Base-by-base conservation (phyloP, 2,113 vertebrate genomes). In the Pteruthius melanotis region DNA sequence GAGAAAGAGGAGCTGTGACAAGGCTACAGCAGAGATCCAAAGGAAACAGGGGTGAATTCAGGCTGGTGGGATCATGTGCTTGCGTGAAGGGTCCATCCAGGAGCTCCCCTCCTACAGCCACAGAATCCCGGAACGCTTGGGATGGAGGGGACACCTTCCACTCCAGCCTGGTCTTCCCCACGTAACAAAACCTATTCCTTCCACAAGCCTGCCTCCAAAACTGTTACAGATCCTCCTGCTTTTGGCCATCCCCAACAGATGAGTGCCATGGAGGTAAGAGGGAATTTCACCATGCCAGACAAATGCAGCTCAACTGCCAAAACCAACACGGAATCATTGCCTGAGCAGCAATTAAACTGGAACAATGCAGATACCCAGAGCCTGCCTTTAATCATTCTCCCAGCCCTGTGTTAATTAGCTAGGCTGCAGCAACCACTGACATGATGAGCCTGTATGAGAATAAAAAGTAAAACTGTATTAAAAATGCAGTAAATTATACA, bases 401-500 rank as follows among this genome's bases (percentile, higher is more conserved):
- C 69, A 93, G 23, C 42, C 45, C 56, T 2, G 50, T 72, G 80
- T 68, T 95, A 94, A 96, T 96, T 86, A 93, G 90, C 77, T 35
- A 76, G 85, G 74, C 96, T 85, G 85, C 63, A 81, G 87, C 20
- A 76, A 70, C 59, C 35, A 30, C 60, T 83, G 90, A 44, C 71
- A 81, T 23, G 37, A 94, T 6, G 30, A 89, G 70, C 42, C 42
- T 59, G 4, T 7, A 3, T 3, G 53, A 83, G 64, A 94, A 86
- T 27, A 47, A 70, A 47, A 93, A 59, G 35, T 86, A 80, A 88
- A 94, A 52, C 33, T n/a, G 3, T 44, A 93, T 90, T 90, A 83
- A 95, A 93, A 94, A 92, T 92, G 24, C 92, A 93, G 59, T 63
- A 80, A 88, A 63, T 95, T 80, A 93, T 63, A 89, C 86, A 95